Evolutionary conservation across 1,140 invertebrate genomes (phyloP).

Genomic region (Eriosoma lanigerum): DNA sequence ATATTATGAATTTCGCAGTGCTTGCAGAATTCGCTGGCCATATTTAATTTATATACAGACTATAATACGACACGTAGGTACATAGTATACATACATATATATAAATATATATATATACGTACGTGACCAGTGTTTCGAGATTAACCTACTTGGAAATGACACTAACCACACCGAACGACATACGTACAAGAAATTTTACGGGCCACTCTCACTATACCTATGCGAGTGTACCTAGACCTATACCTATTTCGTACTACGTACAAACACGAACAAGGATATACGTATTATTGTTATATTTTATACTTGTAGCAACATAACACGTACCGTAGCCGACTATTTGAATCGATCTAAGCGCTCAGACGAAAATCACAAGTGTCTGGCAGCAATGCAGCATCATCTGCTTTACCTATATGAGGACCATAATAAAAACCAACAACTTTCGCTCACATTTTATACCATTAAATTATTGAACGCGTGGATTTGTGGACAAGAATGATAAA

Average conservation of each 20-base stretch:
- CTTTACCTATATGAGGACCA: neutral
- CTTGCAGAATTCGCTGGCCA: no score
- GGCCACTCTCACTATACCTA: slow-evolving; percentile 19
- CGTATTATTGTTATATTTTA: no score
- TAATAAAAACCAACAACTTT: slow-evolving; percentile 26
- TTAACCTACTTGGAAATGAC: slow-evolving; percentile 44
- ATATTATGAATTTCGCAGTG: no score
- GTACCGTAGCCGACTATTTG: neutral
- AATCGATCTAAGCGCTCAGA: neutral
- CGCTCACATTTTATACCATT: neutral
- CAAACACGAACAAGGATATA: no score
- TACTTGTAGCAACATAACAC: neutral
- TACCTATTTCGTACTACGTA: no score
- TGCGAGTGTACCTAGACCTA: no score
- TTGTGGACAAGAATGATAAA: neutral
- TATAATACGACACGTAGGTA: neutral
- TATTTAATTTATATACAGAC: no score
- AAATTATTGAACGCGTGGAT: neutral
- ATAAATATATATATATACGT: neutral
- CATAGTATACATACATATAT: no score
- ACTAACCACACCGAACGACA: slow-evolving; percentile 15
- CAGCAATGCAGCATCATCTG: slow-evolving; percentile 21
- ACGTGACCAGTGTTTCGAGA: slow-evolving; percentile 21
- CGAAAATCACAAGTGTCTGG: slow-evolving; percentile 1
- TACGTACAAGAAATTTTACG: neutral